Base-by-base conservation (phyloP, 2,797 vertebrate species). In the Falco rusticolus region DNA sequence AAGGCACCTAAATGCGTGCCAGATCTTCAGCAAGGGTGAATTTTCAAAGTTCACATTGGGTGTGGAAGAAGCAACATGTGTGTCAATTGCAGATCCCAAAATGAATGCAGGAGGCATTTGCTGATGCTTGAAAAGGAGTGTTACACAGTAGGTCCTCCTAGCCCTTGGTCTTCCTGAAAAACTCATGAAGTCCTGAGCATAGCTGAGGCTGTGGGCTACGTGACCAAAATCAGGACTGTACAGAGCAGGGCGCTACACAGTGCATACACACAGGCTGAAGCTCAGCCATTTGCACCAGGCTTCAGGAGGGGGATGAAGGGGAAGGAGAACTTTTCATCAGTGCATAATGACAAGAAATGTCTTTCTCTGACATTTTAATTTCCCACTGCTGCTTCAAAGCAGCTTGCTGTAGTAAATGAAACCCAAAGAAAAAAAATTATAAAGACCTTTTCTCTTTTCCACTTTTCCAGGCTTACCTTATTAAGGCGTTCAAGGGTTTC, bases 401-500 rank as follows among this genome's bases (percentile, higher is more conserved):
- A 86, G 41, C 21, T 84, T 5, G 0, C 56, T 84, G 14, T 28
- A 34, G 45, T 28, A 65, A 90, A 81, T 65, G 3, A 93, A 86
- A 79, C 16, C 16, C 48, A 78, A 50, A 26, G 16, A 8, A 56
- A 81, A 72, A 72, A 66, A 39, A 19, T 16, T 0, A 53, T 8
- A 11, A 47, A 69, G 22, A 50, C 28, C 21, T 72, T 90, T 57
- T 16, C 24, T 16, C 24, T 26, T 61, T 84, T 61, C n/a, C 31
- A 34, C 85, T 93, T 89, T 64, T 18, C 50, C 41, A 64, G 39
- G 33, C 95, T 97, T 94, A 99, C 99, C 98, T 99, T 99, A 94
- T 99, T 99, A 76, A 99, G 98, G n/a, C 98, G 98, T 75, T 99
- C 99, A 95, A 99, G 98, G 29, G 98, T 99, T 43, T 98, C 97